A percentile compares a stretch with the other conserved stretches of the same genome.
Conservation (phyloP, 1,140 invertebrate species). For the Habropoda laboriosa region DNA sequence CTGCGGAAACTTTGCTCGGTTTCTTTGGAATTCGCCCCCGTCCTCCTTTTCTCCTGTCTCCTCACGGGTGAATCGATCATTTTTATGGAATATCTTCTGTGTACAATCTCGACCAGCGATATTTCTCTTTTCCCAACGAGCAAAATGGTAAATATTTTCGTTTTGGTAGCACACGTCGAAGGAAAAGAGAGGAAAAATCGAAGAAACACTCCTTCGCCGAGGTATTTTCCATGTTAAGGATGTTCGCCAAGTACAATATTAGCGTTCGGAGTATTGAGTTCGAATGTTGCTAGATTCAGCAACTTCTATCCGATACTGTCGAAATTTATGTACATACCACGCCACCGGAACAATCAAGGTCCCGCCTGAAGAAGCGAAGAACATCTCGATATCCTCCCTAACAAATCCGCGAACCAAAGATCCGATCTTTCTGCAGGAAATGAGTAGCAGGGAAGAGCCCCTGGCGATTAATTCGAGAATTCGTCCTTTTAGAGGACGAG, state of each 20-base stretch:
- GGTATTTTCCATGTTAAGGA: too few species aligned
- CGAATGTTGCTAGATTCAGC: neutral
- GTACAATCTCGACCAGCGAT: neutral
- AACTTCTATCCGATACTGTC: neutral
- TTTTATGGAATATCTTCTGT: too few species aligned
- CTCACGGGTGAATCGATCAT: neutral
- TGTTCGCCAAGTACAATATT: constrained; percentile 8
- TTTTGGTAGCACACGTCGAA: too few species aligned
- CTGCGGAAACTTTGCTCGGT: neutral
- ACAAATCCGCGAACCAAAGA: too few species aligned
- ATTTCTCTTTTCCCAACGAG: neutral
- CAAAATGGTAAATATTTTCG: too few species aligned
- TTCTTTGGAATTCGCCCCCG: neutral
- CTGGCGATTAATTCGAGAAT: neutral
- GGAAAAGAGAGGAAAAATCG: too few species aligned
- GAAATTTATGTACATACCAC: constrained; percentile 52
- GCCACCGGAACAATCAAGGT: constrained; percentile 47
- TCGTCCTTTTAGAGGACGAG: neutral
- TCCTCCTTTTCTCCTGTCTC: too few species aligned
- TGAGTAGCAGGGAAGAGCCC: constrained; percentile 20
- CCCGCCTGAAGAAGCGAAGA: constrained; percentile 31
- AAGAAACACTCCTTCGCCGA: too few species aligned
- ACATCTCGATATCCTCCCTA: constrained; percentile 16
- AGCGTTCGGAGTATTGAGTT: neutral
- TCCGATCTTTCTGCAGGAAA: constrained; percentile 33